phyloP scores from a whole-genome alignment of 2,888 invertebrate species.

The Clusia tigrina region DNA sequence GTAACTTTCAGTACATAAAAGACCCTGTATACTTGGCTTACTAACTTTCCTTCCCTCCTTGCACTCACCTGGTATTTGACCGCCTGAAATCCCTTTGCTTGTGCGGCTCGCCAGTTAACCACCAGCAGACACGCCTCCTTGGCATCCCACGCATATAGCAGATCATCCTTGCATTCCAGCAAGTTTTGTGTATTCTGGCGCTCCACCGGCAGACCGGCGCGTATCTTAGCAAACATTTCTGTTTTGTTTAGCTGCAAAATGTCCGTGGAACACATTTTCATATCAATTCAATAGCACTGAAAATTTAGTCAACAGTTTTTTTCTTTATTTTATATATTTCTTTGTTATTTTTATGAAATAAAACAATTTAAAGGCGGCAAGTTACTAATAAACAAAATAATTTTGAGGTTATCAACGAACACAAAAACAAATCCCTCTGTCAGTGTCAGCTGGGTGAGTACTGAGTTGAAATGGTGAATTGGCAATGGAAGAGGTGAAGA shows the following conservation, averaged over 20 bases:
- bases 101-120: slow-evolving; percentile 67
- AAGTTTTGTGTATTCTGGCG: slow-evolving; percentile 67
- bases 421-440: too few relatives aligned
- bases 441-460: not conserved
- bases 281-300: slow-evolving; percentile 15
- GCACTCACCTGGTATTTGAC: slow-evolving; percentile 41
- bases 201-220: slow-evolving; percentile 66
- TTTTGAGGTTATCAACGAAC: not conserved
- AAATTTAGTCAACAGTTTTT: not conserved
- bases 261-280: slow-evolving; percentile 65
- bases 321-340: not conserved
- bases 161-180: slow-evolving; percentile 69
- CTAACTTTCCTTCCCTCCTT: too few relatives aligned
- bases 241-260: slow-evolving; percentile 68
- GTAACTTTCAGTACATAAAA: too few relatives aligned
- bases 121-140: slow-evolving; percentile 68
- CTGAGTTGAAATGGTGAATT: too few relatives aligned
- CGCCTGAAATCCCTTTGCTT: slow-evolving; percentile 46
- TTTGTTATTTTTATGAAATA: not conserved
- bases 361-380: slow-evolving; percentile 3
- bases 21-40: too few relatives aligned
- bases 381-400: not conserved
- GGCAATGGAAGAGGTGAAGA: too few relatives aligned
- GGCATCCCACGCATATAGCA: slow-evolving; percentile 72
- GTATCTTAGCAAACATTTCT: slow-evolving; percentile 68